Percentiles rank a stretch among this genome's conserved stretches.
These are phyloP conservation scores for Sycophila sp. DNA, from an alignment of 1,140 invertebrate species.

Conservation along the genomic window DNA sequence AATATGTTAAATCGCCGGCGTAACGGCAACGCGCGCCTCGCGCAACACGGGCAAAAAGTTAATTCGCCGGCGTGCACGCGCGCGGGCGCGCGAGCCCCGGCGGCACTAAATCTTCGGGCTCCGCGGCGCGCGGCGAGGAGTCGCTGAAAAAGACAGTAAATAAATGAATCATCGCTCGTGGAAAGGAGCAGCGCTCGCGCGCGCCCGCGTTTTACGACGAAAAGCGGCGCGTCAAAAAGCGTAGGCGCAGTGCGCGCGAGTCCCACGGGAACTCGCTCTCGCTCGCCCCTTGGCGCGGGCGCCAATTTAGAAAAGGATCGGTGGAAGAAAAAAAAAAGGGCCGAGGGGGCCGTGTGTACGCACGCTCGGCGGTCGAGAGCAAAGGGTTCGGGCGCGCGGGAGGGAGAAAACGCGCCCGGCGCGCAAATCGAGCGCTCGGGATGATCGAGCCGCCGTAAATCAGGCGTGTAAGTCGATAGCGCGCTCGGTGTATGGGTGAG, in stretches of 20 bases:
- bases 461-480: constrained; percentile 29
- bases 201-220: constrained; percentile 27
- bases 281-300: no score
- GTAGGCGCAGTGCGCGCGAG: neutral
- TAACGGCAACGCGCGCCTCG: neutral
- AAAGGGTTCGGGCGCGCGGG: neutral
- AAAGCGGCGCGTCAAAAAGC: constrained; percentile 6
- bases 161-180: constrained; percentile 29
- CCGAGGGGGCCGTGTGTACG: neutral
- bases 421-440: constrained; percentile 1
- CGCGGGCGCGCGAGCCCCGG: neutral
- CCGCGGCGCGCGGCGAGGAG: neutral
- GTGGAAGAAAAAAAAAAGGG: no score
- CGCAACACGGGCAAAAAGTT: constrained; percentile 13
- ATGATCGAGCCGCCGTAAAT: constrained; percentile 33
- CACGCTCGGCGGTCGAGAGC: neutral
- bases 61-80: constrained; percentile 1
- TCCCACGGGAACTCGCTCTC: neutral
- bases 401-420: neutral
- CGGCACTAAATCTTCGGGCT: constrained; percentile 13
- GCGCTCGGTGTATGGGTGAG: neutral
- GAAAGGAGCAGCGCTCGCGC: neutral
- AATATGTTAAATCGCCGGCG: constrained; percentile 15
- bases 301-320: constrained; percentile 28
- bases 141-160: constrained; percentile 24